These are phyloP conservation scores for Drosophila eohydei DNA, from an alignment of 2,888 invertebrate species.

Conservation along the genomic window DNA sequence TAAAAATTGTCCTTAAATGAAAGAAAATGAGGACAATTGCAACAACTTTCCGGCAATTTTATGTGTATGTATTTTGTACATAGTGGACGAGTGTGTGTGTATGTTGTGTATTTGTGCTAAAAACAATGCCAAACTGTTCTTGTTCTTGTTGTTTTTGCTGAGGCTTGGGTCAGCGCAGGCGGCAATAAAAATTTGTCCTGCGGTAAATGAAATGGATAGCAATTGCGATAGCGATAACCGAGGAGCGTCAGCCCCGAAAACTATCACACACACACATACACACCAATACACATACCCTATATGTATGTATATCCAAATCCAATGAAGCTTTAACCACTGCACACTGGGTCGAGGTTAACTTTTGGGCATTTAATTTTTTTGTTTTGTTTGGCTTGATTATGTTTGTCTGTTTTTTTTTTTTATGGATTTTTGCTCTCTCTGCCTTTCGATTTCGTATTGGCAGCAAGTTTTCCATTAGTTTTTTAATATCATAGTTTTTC, in stretches of 20 bases:
- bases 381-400: slow-evolving; percentile 16
- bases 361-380: slow-evolving; percentile 11
- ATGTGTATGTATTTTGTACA: slow-evolving; percentile 11
- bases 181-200: slow-evolving; percentile 76
- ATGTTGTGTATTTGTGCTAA: slow-evolving; percentile 27
- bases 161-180: slow-evolving; percentile 70
- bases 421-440: slow-evolving; percentile 24
- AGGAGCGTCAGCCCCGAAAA: slow-evolving; percentile 19
- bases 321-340: slow-evolving; percentile 33
- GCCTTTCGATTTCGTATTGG: slow-evolving; percentile 68
- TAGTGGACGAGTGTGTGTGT: slow-evolving; percentile 6
- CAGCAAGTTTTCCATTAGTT: slow-evolving; percentile 52
- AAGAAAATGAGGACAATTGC: slow-evolving; percentile 78
- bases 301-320: slow-evolving; percentile 9
- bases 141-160: slow-evolving; percentile 22
- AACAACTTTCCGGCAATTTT: slow-evolving; percentile 78
- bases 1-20: slow-evolving; percentile 69
- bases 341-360: slow-evolving; percentile 69
- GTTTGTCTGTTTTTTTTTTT: slow-evolving; percentile 11
- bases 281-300: slow-evolving; percentile 17
- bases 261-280: slow-evolving; percentile 11
- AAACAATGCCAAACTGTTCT: slow-evolving; percentile 65
- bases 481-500: slow-evolving; percentile 57
- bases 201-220: slow-evolving; percentile 78
- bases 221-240: slow-evolving; percentile 75